Evolutionary conservation across 1,140 invertebrate genomes (phyloP).

Genomic region (Sitodiplosis mosellana): DNA sequence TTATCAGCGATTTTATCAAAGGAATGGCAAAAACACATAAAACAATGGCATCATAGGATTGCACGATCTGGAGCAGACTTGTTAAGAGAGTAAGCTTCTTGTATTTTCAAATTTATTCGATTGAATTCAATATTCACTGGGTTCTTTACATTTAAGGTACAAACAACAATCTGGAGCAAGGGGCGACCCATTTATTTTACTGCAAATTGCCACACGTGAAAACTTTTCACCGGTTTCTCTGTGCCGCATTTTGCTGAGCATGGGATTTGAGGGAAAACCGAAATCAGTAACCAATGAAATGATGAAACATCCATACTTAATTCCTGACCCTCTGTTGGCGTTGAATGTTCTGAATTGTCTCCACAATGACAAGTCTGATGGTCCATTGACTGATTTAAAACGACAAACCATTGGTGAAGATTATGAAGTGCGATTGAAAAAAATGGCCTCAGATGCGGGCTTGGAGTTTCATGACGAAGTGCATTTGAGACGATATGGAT

Average conservation of each 20-base stretch:
- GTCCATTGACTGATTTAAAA: slow-evolving; percentile 48
- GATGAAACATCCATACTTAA: slow-evolving; percentile 44
- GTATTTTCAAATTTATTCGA: neutral
- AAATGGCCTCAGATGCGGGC: slow-evolving; percentile 33
- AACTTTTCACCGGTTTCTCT: too few relatives aligned
- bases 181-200: slow-evolving; percentile 29
- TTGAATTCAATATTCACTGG: neutral
- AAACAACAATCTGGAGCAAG: slow-evolving; percentile 16
- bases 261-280: too few relatives aligned
- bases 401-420: slow-evolving; percentile 53
- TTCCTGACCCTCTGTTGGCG: slow-evolving; percentile 41
- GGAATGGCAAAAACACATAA: neutral
- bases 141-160: slow-evolving; percentile 9
- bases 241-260: too few relatives aligned
- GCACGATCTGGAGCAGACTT: neutral
- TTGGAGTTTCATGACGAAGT: slow-evolving; percentile 65
- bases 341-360: slow-evolving; percentile 42
- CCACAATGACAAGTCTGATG: slow-evolving; percentile 50
- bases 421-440: slow-evolving; percentile 50
- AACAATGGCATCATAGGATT: neutral
- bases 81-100: neutral
- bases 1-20: neutral
- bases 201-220: slow-evolving; percentile 33
- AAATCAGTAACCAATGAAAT: slow-evolving; percentile 30
- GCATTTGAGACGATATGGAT: slow-evolving; percentile 58